Base-by-base conservation (phyloP, 2,113 vertebrate genomes). In the Ivindomyrus marchei region DNA sequence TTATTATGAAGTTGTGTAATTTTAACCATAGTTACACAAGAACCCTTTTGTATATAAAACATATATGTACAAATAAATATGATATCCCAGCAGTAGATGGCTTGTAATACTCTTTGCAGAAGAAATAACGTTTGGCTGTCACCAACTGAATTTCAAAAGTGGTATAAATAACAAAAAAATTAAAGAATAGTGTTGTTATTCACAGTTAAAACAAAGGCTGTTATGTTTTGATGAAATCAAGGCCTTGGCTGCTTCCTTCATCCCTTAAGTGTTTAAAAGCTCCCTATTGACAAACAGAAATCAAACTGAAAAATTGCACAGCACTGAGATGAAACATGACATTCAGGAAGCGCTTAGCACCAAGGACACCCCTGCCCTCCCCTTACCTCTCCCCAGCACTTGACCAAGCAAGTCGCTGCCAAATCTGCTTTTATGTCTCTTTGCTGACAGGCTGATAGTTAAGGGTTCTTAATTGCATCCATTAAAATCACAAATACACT, bases 391-490 rank as follows among this genome's bases (percentile, higher is more conserved):
- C 15, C 13, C 13, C n/a, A 4, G 49, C 50, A 47, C 46, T 58
- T 13, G 5, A 85, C 21, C 49, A 39, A 86, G 84, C 31, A 10
- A 42, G 53, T 89, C 10, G 46, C 17, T 53, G 47, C 85, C 49
- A 58, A 21, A 42, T 17, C 39, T 24, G 80, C 50, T 85, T 89
- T 58, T 85, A 89, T 89, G 83, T 84, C 36, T 24, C 36, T 85
- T 42, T 84, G 15, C 49, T 85, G 80, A 89, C 89, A 62, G 89
- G 80, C 19, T 39, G 24, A 24, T 85, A 62, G 52, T 89, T 85
- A 89, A 39, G 52, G 56, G 27, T 85, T 47, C 83, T 62, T 89
- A 85, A 89, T 89, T 89, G 89, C 39, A 66, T 58, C 83, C 89
- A 89, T 58, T 89, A 62, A 89, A 85, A 85, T 27, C 83, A n/a